Conservation (phyloP, 2,888 invertebrate genomes). For the Trachelus stipa region DNA sequence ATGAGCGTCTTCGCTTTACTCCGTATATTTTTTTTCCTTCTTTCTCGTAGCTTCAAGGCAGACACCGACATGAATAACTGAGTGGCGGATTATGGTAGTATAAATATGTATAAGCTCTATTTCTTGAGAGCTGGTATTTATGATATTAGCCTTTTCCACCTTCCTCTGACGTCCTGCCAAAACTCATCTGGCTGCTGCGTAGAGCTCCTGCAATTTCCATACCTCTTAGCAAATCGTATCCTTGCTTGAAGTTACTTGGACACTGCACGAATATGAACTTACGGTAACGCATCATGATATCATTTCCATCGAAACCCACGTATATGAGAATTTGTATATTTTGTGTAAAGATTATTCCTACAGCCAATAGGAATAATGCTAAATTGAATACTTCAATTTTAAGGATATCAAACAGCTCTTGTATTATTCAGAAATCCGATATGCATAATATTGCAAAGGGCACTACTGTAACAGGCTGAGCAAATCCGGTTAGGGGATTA, state of each 20-base stretch:
- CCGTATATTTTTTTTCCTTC: background rate
- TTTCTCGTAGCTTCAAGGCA: background rate
- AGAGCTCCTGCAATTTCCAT: constrained; percentile 11
- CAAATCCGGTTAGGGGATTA: background rate
- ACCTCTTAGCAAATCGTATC: constrained; percentile 1
- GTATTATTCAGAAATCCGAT: background rate
- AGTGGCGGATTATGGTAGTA: constrained; percentile 30
- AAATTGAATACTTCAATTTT: background rate
- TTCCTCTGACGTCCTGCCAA: constrained; percentile 1
- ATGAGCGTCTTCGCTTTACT: background rate
- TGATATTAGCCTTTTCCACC: constrained; percentile 27
- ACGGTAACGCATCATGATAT: background rate
- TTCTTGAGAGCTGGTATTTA: constrained; percentile 31
- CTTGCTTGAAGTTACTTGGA: background rate
- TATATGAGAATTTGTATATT: background rate
- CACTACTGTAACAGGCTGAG: background rate
- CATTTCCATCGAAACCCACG: background rate
- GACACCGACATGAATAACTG: constrained; percentile 32
- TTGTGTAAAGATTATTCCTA: background rate
- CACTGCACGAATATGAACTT: background rate
- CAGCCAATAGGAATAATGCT: background rate
- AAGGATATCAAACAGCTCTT: background rate
- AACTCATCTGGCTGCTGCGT: constrained; percentile 12
- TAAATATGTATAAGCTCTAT: constrained; percentile 35
- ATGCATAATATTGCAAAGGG: background rate